These are phyloP conservation scores for Entomobrya multifasciata DNA, from an alignment of 2,888 invertebrate genomes.

Conservation along the genomic window DNA sequence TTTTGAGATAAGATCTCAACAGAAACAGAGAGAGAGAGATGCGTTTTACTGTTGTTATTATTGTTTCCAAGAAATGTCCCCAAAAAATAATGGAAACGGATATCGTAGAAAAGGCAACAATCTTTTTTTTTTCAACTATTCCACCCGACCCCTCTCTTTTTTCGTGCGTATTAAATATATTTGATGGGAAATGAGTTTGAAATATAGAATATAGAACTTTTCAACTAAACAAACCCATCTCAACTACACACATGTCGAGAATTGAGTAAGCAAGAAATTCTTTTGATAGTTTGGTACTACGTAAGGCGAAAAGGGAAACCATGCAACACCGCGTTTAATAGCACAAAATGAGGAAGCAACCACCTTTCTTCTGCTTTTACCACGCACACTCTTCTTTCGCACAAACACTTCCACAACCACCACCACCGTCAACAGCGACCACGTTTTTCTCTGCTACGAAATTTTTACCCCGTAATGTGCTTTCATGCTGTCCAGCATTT, in stretches of 20 bases:
- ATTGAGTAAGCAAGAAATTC: too few species aligned
- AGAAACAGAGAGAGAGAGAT: too few species aligned
- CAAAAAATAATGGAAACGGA: too few species aligned
- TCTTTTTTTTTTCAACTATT: too few species aligned
- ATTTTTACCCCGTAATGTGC: too few species aligned
- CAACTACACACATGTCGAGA: conserved; percentile 1
- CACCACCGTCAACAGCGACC: background rate
- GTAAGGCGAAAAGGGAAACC: conserved; percentile 6
- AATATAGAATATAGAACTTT: background rate
- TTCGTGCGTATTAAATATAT: background rate
- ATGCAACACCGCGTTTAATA: background rate
- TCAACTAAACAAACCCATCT: background rate
- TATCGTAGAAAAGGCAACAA: too few species aligned
- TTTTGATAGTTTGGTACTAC: background rate
- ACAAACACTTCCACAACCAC: background rate
- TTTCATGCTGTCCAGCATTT: too few species aligned
- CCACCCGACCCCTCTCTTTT: background rate
- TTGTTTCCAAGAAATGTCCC: too few species aligned
- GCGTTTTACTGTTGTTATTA: too few species aligned
- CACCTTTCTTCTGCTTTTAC: background rate
- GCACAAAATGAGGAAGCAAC: conserved; percentile 16
- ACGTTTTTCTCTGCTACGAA: background rate
- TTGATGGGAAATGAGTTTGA: background rate
- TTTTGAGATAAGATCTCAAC: too few species aligned
- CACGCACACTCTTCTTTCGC: conserved; percentile 11